These are phyloP conservation scores for Noctuana brunneofusca DNA, from an alignment of 2,888 invertebrate species.

Conservation along the genomic window DNA sequence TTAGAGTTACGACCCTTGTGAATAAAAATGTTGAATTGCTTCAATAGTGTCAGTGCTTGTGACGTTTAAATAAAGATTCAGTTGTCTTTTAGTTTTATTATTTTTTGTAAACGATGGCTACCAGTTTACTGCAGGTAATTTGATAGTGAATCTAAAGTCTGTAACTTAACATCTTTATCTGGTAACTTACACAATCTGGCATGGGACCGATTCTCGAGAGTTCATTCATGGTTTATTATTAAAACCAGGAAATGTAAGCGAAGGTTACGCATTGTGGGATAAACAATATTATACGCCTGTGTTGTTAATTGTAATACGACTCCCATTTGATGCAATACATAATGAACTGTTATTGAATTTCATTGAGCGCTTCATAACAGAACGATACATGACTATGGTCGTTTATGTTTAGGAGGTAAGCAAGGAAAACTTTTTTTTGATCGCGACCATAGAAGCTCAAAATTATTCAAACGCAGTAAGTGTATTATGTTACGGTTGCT, in stretches of 20 bases:
- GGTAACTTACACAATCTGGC: too few species aligned
- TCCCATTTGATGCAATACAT: neutral
- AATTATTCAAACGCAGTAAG: neutral
- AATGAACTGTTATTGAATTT: neutral
- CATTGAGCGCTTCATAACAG: too few species aligned
- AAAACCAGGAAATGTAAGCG: neutral
- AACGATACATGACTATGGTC: neutral
- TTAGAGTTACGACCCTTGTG: neutral
- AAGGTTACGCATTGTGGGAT: constrained; percentile 1
- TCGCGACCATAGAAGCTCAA: too few species aligned
- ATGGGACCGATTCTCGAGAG: neutral
- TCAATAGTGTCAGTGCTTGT: neutral
- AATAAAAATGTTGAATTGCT: neutral
- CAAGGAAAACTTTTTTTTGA: too few species aligned
- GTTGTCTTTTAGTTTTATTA: too few species aligned
- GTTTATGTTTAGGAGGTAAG: neutral
- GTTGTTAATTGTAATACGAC: neutral
- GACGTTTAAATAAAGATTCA: too few species aligned
- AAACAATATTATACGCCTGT: neutral
- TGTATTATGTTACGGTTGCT: neutral
- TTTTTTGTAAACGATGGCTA: too few species aligned
- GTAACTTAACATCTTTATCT: too few species aligned
- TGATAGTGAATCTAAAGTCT: too few species aligned
- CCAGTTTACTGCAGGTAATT: too few species aligned
- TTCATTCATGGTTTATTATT: neutral